A percentile compares a stretch with the other conserved stretches of the same genome.
These are phyloP conservation scores for Siderastrea radians DNA, from an alignment of 92 coral and sea anemone species.

Conservation along the genomic window DNA sequence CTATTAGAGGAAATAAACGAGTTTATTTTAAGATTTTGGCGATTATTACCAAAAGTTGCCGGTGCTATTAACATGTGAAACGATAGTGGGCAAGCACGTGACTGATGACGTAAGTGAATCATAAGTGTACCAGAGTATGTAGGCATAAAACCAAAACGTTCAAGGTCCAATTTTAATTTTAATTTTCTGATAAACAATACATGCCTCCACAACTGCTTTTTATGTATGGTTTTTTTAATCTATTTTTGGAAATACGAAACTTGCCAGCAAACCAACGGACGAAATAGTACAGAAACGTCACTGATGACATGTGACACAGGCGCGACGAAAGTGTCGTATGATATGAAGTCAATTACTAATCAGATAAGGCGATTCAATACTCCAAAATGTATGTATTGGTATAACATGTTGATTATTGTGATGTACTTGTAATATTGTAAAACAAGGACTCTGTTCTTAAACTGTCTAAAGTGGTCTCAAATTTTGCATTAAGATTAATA, in stretches of 20 bases:
- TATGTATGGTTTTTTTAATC: too few species aligned
- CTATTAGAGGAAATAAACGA: too few species aligned
- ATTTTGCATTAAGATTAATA: background rate
- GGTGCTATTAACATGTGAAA: background rate
- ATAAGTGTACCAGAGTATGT: background rate
- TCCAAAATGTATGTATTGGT: conserved; percentile 13
- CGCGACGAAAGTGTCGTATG: background rate
- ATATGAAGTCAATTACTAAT: background rate
- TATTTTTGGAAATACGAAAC: too few species aligned
- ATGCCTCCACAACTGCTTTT: too few species aligned
- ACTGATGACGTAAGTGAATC: background rate
- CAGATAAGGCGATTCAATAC: background rate
- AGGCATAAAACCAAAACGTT: background rate
- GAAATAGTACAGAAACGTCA: background rate
- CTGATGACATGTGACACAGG: background rate
- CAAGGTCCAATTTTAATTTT: background rate
- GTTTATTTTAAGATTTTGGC: background rate
- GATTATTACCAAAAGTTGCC: background rate
- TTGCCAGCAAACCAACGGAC: too few species aligned
- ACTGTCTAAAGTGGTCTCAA: background rate
- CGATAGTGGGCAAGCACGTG: conserved; percentile 19
- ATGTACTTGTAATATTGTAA: too few species aligned
- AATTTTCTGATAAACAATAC: too few species aligned
- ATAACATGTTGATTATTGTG: too few species aligned
- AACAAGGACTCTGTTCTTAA: too few species aligned